phyloP scores from a whole-genome alignment of 2,797 vertebrate genomes.

The Serranus cabrilla region DNA sequence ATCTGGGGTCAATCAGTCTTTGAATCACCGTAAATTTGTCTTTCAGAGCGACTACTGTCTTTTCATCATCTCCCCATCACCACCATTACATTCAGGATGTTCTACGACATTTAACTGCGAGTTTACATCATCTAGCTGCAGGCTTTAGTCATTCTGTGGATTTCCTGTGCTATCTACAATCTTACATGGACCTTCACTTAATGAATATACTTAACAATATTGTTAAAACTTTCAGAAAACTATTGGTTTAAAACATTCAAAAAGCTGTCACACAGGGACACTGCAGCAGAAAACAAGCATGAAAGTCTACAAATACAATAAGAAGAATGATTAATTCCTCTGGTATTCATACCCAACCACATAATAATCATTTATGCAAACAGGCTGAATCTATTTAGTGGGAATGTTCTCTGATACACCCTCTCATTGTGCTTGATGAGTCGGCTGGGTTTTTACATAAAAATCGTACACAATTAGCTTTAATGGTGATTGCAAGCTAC shows the following conservation, averaged over 20 bases:
- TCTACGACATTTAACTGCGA: not conserved
- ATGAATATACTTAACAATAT: conserved; percentile 1
- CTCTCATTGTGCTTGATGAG: conserved; percentile 33
- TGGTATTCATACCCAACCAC: not conserved
- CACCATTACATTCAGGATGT: conserved; percentile 3
- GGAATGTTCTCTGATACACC: conserved; percentile 23
- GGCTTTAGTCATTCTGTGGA: not conserved
- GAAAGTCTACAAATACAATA: not conserved
- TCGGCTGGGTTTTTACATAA: conserved; percentile 12
- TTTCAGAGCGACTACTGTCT: not conserved
- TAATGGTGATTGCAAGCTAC: conserved; percentile 27
- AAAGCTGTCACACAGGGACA: not conserved
- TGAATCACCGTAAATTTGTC: not conserved
- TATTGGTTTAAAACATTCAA: not conserved
- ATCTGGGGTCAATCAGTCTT: not conserved
- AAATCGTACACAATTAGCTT: conserved; percentile 33
- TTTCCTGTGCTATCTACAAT: not conserved
- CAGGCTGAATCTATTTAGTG: conserved; percentile 32
- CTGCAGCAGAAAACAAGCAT: not conserved
- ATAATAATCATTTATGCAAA: conserved; percentile 47
- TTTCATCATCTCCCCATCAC: conserved; percentile 1
- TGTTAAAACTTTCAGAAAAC: not conserved
- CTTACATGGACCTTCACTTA: not conserved
- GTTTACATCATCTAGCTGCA: not conserved
- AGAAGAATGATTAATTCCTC: conserved; percentile 8